Conservation (phyloP, 2,113 vertebrate species). For the Theristicus caerulescens region DNA sequence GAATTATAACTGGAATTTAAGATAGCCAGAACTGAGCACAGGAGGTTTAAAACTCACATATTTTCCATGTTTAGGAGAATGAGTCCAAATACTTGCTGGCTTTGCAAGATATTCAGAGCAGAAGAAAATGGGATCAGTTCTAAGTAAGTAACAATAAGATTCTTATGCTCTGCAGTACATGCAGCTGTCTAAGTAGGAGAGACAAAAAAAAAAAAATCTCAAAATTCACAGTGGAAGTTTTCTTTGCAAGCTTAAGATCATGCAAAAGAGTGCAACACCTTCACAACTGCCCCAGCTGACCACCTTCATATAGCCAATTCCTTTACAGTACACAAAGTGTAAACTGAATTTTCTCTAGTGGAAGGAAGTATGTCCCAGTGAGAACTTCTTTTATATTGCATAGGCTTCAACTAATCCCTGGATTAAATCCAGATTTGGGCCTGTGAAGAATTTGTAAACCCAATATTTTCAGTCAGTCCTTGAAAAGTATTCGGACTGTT, state of each 20-base stretch:
- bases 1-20: not conserved
- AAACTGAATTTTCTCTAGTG: not conserved
- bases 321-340: accelerated
- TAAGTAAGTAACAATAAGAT: slow-evolving; percentile 51
- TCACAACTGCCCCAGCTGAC: not conserved
- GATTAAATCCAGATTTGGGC: not conserved
- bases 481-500: not conserved
- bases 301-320: not conserved
- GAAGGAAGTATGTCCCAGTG: not conserved
- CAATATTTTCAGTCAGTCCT: not conserved
- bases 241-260: not conserved
- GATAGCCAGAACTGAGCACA: not conserved
- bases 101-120: slow-evolving; percentile 58
- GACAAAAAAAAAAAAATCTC: not conserved
- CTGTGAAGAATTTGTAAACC: not conserved
- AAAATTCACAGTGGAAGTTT: not conserved
- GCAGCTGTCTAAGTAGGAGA: not conserved
- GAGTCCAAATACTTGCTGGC: slow-evolving; percentile 55
- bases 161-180: not conserved
- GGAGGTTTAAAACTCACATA: not conserved
- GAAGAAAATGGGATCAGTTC: slow-evolving; percentile 28
- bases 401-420: not conserved
- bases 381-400: not conserved
- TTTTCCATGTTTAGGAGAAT: slow-evolving; percentile 60
- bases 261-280: not conserved